Percentiles rank a stretch among this genome's conserved stretches.
Conservation (phyloP, 2,113 vertebrate species). For the Pterocles gutturalis region DNA sequence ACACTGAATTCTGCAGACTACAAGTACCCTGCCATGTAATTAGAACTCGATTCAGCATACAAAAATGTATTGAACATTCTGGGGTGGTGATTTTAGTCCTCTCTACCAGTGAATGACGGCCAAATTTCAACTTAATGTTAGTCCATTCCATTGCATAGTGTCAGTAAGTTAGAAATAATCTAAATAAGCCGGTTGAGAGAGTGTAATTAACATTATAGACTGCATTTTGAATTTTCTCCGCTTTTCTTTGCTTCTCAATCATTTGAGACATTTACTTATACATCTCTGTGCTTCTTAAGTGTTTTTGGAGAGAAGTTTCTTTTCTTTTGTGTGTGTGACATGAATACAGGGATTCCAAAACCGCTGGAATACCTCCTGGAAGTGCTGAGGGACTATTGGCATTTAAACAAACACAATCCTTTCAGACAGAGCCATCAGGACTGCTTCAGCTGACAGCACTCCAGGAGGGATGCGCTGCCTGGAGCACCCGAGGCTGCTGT, state of each 20-base stretch:
- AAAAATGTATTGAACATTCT: background rate
- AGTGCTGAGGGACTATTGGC: background rate
- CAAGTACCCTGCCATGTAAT: background rate
- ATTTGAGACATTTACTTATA: background rate
- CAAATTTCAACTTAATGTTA: slow-evolving; percentile 13
- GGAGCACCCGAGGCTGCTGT: background rate
- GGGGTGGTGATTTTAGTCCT: background rate
- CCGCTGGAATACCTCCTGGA: background rate
- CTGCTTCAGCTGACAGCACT: background rate
- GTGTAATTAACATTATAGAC: background rate
- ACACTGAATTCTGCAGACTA: background rate
- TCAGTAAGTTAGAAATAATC: background rate
- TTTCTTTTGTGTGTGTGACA: background rate
- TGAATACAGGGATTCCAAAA: background rate
- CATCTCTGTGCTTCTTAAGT: background rate
- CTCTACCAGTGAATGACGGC: background rate
- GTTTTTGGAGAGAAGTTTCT: background rate
- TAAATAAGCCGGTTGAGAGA: background rate
- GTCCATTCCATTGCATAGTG: background rate
- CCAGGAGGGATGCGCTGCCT: background rate
- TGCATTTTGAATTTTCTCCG: background rate
- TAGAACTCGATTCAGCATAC: background rate
- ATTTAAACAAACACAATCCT: background rate
- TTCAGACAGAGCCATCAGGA: background rate
- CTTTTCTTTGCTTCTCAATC: background rate